phyloP scores from a whole-genome alignment of 2,888 invertebrate species.

The Amorpha juglandis region DNA sequence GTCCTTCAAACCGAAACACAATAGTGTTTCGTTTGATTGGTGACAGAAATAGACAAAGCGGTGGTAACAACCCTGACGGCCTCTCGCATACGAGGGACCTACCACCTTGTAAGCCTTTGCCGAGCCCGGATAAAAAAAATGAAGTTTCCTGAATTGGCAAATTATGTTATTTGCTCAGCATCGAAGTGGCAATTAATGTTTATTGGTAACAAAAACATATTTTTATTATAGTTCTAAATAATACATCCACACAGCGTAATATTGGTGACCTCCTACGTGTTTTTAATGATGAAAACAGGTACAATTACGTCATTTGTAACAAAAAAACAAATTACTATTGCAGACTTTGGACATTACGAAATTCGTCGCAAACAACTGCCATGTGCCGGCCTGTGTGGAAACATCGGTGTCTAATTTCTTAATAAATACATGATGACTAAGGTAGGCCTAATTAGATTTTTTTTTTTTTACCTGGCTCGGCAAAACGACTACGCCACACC shows the following conservation, averaged over 20 bases:
- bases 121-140: too few relatives aligned
- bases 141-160: too few relatives aligned
- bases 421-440: not conserved
- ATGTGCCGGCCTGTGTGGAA: not conserved
- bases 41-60: too few relatives aligned
- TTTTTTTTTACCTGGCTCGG: too few relatives aligned
- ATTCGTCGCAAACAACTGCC: constrained; percentile 2
- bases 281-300: constrained; percentile 18
- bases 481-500: too few relatives aligned
- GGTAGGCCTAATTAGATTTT: not conserved
- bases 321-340: constrained; percentile 12
- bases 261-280: not conserved
- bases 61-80: too few relatives aligned
- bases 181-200: too few relatives aligned
- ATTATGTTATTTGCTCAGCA: too few relatives aligned
- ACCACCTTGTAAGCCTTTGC: too few relatives aligned
- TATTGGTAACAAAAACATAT: not conserved
- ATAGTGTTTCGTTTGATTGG: too few relatives aligned
- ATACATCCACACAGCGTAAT: not conserved
- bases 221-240: not conserved
- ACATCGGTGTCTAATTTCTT: not conserved
- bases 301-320: constrained; percentile 8
- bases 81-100: too few relatives aligned
- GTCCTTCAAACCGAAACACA: too few relatives aligned
- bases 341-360: constrained; percentile 5